Evolutionary conservation across 2,888 invertebrate genomes (phyloP), one percentile per base, ranked within the genome.

Genomic region (Heliconius ismenius): DNA sequence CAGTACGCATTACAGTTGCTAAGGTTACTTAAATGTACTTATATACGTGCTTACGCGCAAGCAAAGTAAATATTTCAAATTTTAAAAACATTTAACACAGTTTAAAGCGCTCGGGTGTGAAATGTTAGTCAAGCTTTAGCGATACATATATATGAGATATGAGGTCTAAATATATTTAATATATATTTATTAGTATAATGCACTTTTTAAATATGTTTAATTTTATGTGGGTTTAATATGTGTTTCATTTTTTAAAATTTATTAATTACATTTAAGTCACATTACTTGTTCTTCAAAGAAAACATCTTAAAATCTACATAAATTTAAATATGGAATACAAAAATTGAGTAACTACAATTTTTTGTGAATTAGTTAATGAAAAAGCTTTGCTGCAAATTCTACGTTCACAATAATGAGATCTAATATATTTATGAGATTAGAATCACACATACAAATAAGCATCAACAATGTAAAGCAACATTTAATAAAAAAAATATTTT

Each of bases 1-100:
- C 88, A 90, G 93, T 93, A 94, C 94, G 94, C 94, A 94, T 92
- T 88, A 93, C 94, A 93, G 94, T 93, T 89, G 92, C 93, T 86
- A 83, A 83, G 82, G 86, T 90, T 90, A 78, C 74, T 75, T 89
- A 81, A 80, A 81, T 78, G 84, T 83, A 76, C 82, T 86, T 90
- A 91, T 91, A 85, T 86, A 76, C 9, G 89, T 91, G 93, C 92
- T 86, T 83, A 88, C 86, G 93, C 92, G 88, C 82, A 92, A 94
- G 93, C 93, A 85, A 86, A 88, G 83, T 84, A 79, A 76, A 73
- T 9, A 43, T 73, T 79, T 87, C 85, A 81, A 82, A 79, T 70
- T 79, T 79, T 86, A 84, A 86, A 85, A 82, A 75, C 77, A 84
- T 83, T 80, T 82, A 82, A 82, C 79, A 79, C 81, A 82, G 79